phyloP scores from a whole-genome alignment of 2,888 invertebrate species.

The Thysanoteuthis rhombus region DNA sequence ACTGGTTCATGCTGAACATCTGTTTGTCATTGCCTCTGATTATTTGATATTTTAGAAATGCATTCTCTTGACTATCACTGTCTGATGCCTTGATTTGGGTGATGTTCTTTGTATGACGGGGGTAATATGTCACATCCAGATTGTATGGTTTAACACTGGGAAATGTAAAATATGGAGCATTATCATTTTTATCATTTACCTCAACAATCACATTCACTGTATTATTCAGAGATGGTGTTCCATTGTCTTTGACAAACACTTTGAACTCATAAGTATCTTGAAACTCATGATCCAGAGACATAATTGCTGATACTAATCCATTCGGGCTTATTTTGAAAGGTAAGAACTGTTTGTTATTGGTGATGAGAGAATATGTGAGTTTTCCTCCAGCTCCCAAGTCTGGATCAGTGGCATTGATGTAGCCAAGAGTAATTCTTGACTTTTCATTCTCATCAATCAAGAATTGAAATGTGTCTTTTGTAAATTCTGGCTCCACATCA shows the following conservation, averaged over 20 bases:
- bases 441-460: background rate
- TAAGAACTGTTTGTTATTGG: background rate
- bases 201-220: background rate
- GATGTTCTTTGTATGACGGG: background rate
- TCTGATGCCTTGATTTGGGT: background rate
- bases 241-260: background rate
- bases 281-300: background rate
- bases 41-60: background rate
- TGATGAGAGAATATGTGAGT: background rate
- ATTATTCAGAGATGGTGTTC: background rate
- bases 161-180: background rate
- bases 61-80: constrained; percentile 12
- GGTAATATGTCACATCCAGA: constrained; percentile 12
- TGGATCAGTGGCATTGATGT: background rate
- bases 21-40: background rate
- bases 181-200: constrained; percentile 12
- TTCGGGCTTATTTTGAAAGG: background rate
- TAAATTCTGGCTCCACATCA: background rate
- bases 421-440: background rate
- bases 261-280: background rate
- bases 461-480: background rate
- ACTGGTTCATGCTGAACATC: constrained; percentile 12
- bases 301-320: background rate
- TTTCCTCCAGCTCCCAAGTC: constrained; percentile 12
- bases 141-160: background rate